Percentiles rank a stretch among this genome's conserved stretches.
Conservation (phyloP, 2,113 vertebrate species). For the Cynopterus brachyotis region DNA sequence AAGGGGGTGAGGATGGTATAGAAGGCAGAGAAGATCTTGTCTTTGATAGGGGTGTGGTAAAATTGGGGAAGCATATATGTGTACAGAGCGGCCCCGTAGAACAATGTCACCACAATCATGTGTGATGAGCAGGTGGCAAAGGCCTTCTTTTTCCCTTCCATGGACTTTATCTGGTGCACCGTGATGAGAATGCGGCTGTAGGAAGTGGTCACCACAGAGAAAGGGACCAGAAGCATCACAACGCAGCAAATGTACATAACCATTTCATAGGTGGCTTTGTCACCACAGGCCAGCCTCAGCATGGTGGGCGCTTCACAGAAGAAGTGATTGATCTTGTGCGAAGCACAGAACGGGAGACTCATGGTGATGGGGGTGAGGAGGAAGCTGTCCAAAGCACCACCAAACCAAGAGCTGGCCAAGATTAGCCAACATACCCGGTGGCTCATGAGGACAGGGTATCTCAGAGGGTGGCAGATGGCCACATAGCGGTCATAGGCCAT, state of each 20-base stretch:
- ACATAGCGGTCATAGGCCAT: constrained; percentile 70
- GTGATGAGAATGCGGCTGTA: constrained; percentile 43
- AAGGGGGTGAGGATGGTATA: constrained; percentile 70
- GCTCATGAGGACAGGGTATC: constrained; percentile 64
- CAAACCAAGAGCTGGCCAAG: constrained; percentile 55
- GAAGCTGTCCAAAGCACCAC: constrained; percentile 61
- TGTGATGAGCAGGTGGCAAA: constrained; percentile 69
- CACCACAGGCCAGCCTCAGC: constrained; percentile 70
- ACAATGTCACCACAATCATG: constrained; percentile 55
- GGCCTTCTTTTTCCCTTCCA: constrained; percentile 57
- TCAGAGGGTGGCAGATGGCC: constrained; percentile 63
- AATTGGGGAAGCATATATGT: constrained; percentile 59
- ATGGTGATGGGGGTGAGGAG: constrained; percentile 66
- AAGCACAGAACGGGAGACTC: constrained; percentile 68
- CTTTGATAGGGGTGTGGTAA: constrained; percentile 58
- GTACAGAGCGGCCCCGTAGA: constrained; percentile 65
- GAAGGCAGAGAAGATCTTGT: constrained; percentile 68
- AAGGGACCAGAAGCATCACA: constrained; percentile 62
- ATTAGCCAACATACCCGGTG: constrained; percentile 45
- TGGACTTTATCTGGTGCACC: constrained; percentile 30
- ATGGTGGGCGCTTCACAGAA: constrained; percentile 71
- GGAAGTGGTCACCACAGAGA: constrained; percentile 42
- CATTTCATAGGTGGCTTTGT: constrained; percentile 63
- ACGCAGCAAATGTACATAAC: constrained; percentile 62
- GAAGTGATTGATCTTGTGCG: constrained; percentile 65